Conservation (phyloP, 2,113 vertebrate species). For the Scolopax mira region DNA sequence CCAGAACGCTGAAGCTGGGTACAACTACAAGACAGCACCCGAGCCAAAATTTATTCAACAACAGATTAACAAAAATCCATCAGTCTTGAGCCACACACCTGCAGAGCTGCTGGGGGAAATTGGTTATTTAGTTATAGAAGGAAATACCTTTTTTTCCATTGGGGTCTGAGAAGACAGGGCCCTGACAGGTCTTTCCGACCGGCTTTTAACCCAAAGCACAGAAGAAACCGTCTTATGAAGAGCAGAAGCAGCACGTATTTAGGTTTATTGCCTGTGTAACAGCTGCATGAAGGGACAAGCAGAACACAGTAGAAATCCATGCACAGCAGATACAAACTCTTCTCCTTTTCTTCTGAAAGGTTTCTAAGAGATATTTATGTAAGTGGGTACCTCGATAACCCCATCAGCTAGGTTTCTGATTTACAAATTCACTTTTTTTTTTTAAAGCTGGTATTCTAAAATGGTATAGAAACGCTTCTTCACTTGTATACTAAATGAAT, state of each 20-base stretch:
- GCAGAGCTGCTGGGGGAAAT: background rate
- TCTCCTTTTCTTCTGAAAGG: no score
- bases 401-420: background rate
- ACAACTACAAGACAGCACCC: fast-evolving
- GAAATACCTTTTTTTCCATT: background rate
- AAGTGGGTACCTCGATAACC: background rate
- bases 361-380: no score
- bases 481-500: constrained; percentile 29
- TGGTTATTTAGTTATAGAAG: background rate
- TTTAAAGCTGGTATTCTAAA: constrained; percentile 37
- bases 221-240: background rate
- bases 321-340: background rate
- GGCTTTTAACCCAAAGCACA: background rate
- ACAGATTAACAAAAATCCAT: fast-evolving
- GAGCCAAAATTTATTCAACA: background rate
- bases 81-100: background rate
- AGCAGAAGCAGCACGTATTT: background rate
- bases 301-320: background rate
- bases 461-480: constrained; percentile 52
- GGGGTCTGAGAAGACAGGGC: no score
- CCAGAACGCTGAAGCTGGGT: background rate
- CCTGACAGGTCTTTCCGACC: background rate
- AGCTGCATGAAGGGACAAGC: background rate
- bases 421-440: background rate
- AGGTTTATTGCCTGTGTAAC: constrained; percentile 40